Base-by-base conservation (phyloP, 2,888 invertebrate genomes). In the Clistopyga incitator region DNA sequence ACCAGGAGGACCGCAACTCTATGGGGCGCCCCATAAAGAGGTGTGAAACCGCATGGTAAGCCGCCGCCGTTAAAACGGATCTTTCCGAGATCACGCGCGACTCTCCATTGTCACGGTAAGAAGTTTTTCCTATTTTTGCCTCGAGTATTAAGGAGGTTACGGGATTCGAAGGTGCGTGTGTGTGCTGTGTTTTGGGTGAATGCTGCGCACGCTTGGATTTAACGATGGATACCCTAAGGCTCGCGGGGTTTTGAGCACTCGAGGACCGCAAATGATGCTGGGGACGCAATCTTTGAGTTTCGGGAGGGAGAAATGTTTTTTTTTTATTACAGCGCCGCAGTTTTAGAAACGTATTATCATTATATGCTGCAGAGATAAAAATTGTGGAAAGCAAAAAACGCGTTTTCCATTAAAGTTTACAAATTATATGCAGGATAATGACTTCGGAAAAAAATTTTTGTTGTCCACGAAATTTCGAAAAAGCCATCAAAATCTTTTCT, bases 11-110 rank as follows among this genome's bases (percentile, higher is more conserved):
- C 52, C 18, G 38, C 74, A 34, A 70, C 75, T 83, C 90, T 84
- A 86, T 88, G 88, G 89, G 90, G 89, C 87, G 89, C 89, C 89
- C 85, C 84, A 81, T 81, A 85, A 85, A 87, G 90, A 92, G 92
- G 93, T 91, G 93, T 92, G 91, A 92, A 92, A 90, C 89, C 87
- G 89, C 64, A 89, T 87, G 90, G 88, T 81, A 91, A 91, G 91
- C 90, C 91, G 6, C 89, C 88, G 86, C 79, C 67, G 85, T 52
- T 25, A 71, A 80, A 77, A 80, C 68, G 89, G 88, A 91, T 92
- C 91, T 91, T 90, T 91, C 90, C 78, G 88, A 91, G 91, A 92
- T 91, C 78, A 77, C 91, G 90, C 84, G 87, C 86, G 87, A 78
- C 78, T 72, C 68, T 68, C 90, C 90, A 92, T 93, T 93, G 91